phyloP scores from a whole-genome alignment of 2,797 vertebrate species.

The Siniperca scherzeri region DNA sequence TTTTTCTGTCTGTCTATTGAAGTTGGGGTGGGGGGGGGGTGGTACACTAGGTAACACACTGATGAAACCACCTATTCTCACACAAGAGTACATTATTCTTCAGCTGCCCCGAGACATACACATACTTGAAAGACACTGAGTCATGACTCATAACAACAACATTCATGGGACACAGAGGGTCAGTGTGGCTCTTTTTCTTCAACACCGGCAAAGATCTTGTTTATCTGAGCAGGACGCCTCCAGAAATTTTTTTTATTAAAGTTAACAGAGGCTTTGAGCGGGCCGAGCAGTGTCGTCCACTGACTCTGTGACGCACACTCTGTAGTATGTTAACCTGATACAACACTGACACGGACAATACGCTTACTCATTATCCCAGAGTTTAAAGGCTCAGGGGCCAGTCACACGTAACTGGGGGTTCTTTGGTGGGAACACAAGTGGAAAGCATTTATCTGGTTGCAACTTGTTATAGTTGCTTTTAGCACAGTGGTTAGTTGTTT shows the following conservation, averaged over 20 bases:
- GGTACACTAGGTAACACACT: no score
- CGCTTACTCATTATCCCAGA: constrained; percentile 24
- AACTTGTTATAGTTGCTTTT: not conserved
- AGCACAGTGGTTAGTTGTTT: not conserved
- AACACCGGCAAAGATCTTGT: not conserved
- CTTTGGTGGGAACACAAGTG: not conserved
- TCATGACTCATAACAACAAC: constrained; percentile 10
- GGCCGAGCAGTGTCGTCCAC: not conserved
- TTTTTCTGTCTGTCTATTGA: not conserved
- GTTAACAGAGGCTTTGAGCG: not conserved
- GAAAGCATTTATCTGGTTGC: not conserved
- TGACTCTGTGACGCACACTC: constrained; percentile 29
- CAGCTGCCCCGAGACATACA: not conserved
- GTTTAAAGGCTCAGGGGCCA: not conserved
- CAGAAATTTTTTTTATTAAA: not conserved
- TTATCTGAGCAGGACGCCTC: not conserved
- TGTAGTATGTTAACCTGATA: constrained; percentile 11
- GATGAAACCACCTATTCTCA: not conserved
- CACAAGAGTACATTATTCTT: not conserved
- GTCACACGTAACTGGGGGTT: not conserved
- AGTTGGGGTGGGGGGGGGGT: no score
- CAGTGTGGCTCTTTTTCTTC: not conserved
- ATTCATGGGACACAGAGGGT: constrained; percentile 8
- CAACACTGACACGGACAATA: constrained; percentile 3
- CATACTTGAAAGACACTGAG: constrained; percentile 3